Evolutionary conservation across 1,140 invertebrate species (phyloP), one percentile per base, ranked within the genome.

Genomic region (Ruditapes philippinarum): DNA sequence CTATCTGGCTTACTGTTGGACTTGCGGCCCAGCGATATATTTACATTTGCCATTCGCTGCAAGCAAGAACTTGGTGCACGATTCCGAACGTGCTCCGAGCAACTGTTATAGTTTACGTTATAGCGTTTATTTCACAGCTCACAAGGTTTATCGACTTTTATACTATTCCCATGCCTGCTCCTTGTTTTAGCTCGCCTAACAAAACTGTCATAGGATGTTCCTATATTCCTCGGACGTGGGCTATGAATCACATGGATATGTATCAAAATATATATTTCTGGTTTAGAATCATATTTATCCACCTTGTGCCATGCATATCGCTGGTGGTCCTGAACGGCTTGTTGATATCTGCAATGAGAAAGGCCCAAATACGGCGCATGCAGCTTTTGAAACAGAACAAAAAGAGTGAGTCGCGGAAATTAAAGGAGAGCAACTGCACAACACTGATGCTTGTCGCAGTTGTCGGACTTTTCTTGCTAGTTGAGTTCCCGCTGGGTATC

Each of bases 381-480:
- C 97, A 97, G 94, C 96, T 98, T 14, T 97, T 98, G 93, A 97
- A 98, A 83, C 98, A 98, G 93, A 98, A 98, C 94, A 97, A 97
- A 85, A 98, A 98, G 94, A 98, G 97, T 89, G 98, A 98, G 95
- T 98, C 97, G 95, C 98, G 97, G 95, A 98, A 97, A 92, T 96
- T 98, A 73, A 96, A 95, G 78, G 98, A 98, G 93, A 97, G 97
- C 7, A 99, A 99, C 93, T 99, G 98, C 94, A 99, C 98, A 1
- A 99, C 98, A 0, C 95, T 99, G 9, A 99, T 99, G 98, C 96
- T 99, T 3, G 99, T 99, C n/a, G 98, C 98, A 4, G 98, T 99
- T 0, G 98, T 99, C 0, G 98, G 98, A 0, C 98, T 99, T 0
- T 99, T 99, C 94, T 96, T 99, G 0, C 96, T 98, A 85, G 98